phyloP scores from a whole-genome alignment of 2,113 vertebrate genomes.

The Atractosteus spatula region DNA sequence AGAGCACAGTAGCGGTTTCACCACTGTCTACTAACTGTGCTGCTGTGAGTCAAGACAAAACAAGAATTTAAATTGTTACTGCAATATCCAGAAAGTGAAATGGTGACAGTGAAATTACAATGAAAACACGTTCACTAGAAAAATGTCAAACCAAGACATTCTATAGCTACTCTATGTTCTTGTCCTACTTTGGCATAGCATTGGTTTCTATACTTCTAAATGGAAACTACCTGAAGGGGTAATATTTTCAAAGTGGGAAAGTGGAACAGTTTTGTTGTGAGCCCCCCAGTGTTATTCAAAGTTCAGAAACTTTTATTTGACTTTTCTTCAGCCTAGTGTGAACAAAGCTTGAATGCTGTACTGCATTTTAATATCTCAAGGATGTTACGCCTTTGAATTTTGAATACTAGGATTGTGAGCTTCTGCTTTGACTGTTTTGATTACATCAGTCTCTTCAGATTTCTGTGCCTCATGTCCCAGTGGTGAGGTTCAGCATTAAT shows the following conservation, averaged over 20 bases:
- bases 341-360: not conserved
- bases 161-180: not conserved
- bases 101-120: too few relatives aligned
- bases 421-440: conserved; percentile 4
- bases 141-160: too few relatives aligned
- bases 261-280: conserved; percentile 1
- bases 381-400: not conserved
- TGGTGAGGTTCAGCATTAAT: not conserved
- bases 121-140: too few relatives aligned
- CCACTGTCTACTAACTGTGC: not conserved
- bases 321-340: not conserved
- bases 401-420: not conserved
- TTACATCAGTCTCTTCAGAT: not conserved
- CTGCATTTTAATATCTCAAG: conserved; percentile 12
- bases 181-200: not conserved
- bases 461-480: not conserved
- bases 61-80: too few relatives aligned
- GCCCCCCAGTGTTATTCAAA: not conserved
- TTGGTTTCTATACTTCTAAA: not conserved
- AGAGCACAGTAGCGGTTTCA: not conserved
- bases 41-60: too few relatives aligned
- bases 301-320: conserved; percentile 10
- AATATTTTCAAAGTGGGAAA: conserved; percentile 9
- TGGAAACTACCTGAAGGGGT: not conserved
- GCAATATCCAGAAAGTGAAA: too few relatives aligned